Base-by-base conservation (phyloP, 1,140 invertebrate species). In the Melipona quadrifasciata region DNA sequence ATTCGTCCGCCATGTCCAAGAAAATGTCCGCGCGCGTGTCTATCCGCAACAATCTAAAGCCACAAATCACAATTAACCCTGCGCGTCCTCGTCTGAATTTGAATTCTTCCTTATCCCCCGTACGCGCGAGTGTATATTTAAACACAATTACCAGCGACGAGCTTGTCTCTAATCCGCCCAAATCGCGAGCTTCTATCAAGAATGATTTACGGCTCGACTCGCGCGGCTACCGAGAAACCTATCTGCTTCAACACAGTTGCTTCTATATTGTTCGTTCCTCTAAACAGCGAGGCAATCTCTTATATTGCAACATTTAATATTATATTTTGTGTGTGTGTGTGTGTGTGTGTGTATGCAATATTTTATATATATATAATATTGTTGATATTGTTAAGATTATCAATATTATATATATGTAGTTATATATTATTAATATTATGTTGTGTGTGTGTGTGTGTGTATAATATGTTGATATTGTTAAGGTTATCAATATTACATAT, bases 31-130 rank as follows among this genome's bases (percentile, higher is more conserved):
- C 39, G 34, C 2, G 31, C 65, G 8, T 47, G 72, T 80, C 83
- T 82, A 82, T 88, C 88, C 81, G 84, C 79, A 83, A 89, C 88
- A 85, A 86, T 79, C 77, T 74, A 81, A 55, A 72, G 87, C 79
- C 88, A 89, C 88, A 89, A 89, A 89, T 89, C 88, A 89, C 88
- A 79, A 74, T 86, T 86, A 89, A 81, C 76, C 76, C 76, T 55
- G 72, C 64, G 21, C 80, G 82, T 88, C 75, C 74, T 80, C 88
- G 84, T 34, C 80, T 67, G 61, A 53, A 75, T 85, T 76, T 47
- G 86, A 74, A 78, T 72, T 88, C 84, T 86, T 74, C 72, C 76
- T 80, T 80, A 68, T 82, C 21, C 58, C 24, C 6, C 8, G 39
- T 47, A 8, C 84, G 51, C 65, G 71, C 71, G 58, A 57, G 61